Evolutionary conservation across 2,888 invertebrate species (phyloP).

Genomic region (Caenorhabditis sp.): DNA sequence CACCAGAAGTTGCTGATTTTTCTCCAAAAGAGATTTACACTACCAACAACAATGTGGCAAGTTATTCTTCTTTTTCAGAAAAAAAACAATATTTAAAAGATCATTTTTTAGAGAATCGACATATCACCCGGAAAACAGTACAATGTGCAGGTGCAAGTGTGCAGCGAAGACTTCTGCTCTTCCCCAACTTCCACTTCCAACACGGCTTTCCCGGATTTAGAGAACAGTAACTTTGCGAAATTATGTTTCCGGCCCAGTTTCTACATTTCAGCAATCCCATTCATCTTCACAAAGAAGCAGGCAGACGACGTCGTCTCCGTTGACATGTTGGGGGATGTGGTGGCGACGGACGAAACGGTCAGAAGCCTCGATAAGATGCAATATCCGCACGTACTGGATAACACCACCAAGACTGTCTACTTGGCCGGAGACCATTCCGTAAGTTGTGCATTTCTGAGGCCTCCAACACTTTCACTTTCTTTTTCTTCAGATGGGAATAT

Average conservation of each 20-base stretch:
- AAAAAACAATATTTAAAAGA: too few relatives aligned
- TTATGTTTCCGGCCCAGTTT: too few relatives aligned
- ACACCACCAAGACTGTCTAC: conserved; percentile 56
- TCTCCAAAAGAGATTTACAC: conserved; percentile 40
- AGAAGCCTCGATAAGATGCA: conserved; percentile 35
- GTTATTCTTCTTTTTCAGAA: neutral
- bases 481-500: conserved; percentile 58
- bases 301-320: conserved; percentile 37
- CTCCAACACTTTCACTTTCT: neutral
- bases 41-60: conserved; percentile 25
- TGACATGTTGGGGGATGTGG: conserved; percentile 35
- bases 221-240: neutral
- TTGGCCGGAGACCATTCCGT: conserved; percentile 56
- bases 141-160: conserved; percentile 51
- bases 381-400: conserved; percentile 47
- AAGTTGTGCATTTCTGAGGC: neutral
- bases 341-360: conserved; percentile 30
- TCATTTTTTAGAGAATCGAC: conserved; percentile 54
- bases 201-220: conserved; percentile 44
- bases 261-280: conserved; percentile 49
- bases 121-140: conserved; percentile 41
- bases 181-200: conserved; percentile 34
- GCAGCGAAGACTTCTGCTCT: conserved; percentile 59
- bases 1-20: conserved; percentile 33
- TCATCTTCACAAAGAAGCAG: conserved; percentile 37